Base-by-base conservation (phyloP, 2,888 invertebrate species). In the Onthophagus sagittarius region DNA sequence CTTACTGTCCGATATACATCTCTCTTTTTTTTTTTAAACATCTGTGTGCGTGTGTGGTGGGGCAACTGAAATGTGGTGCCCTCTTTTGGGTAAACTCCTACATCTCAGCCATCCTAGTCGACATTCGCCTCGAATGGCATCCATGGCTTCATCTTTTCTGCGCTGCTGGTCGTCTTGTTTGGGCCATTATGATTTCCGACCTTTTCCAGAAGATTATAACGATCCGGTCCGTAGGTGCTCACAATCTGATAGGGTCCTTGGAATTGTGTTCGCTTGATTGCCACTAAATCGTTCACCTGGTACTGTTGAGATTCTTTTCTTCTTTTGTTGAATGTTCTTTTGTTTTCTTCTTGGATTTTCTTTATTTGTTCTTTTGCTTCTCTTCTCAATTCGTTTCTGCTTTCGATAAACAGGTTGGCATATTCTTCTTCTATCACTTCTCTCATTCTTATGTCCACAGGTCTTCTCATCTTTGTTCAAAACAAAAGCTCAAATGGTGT, bases 181-280 rank as follows among this genome's bases (percentile, higher is more conserved):
- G n/a, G n/a, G n/a, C n/a, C 77, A 65, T 63, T 63, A 5, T 14
- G 7, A 14, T 63, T 7, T 14, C 63, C 63, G 5, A 14, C 63
- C 0, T 63, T 63, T 63, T 63, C 13, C 5, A n/a, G n/a, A n/a
- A 63, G 7, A 7, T 63, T 9, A 63, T 63, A 63, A 7, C 63
- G n/a, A 9, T 63, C 7, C 5, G 5, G 63, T 14, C 5, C 5
- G 14, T 63, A 7, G 5, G 7, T 9, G 4, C 0, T 7, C 5
- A 63, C 7, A 14, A 63, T 14, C 14, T 9, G 63, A 7, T 63
- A 63, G 7, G 63, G 63, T 7, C 63, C 63, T n/a, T n/a, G n/a
- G 9, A 63, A 63, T 14, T 63, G 63, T 5, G 63, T 63, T 7
- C 63, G 5, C 9, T 14, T n/a, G 5, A 63, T 63, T 5, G 63